Percentiles rank a stretch among this genome's conserved stretches.
phyloP scores from a whole-genome alignment of 2,888 invertebrate genomes.

The Sialis fuliginosa region DNA sequence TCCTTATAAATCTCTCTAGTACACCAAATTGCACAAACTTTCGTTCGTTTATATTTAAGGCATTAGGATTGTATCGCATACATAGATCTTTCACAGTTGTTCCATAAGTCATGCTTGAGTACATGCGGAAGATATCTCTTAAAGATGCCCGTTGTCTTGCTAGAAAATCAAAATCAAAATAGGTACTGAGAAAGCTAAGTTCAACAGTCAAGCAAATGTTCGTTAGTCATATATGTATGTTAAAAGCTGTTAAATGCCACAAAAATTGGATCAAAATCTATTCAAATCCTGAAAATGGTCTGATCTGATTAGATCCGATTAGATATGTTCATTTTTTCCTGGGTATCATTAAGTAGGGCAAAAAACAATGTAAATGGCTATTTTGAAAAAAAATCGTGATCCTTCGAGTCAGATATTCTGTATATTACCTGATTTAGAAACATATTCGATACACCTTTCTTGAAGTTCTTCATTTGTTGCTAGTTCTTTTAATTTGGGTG shows the following conservation, averaged over 20 bases:
- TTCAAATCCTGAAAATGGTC: too few relatives aligned
- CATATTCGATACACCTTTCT: constrained; percentile 28
- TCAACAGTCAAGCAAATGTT: background rate
- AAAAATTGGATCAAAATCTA: background rate
- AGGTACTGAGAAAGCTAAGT: constrained; percentile 1
- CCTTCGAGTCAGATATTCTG: too few relatives aligned
- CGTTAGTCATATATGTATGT: background rate
- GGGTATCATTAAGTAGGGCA: too few relatives aligned
- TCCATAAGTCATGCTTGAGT: constrained; percentile 50
- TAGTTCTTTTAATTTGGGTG: constrained; percentile 33
- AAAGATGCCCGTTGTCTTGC: constrained; percentile 31
- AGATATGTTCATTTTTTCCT: too few relatives aligned
- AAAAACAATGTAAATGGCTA: too few relatives aligned
- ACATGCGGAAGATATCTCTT: constrained; percentile 40
- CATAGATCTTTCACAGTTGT: constrained; percentile 53
- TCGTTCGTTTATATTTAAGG: constrained; percentile 58
- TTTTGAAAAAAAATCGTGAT: too few relatives aligned
- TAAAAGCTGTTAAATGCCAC: background rate
- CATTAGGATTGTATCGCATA: constrained; percentile 49
- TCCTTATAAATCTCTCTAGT: constrained; percentile 64
- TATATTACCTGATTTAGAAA: constrained; percentile 25
- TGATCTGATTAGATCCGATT: too few relatives aligned
- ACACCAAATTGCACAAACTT: constrained; percentile 75
- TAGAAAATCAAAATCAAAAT: constrained; percentile 15
- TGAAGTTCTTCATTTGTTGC: constrained; percentile 30